Conservation (phyloP, 2,888 invertebrate species). For the Neoitamus cyanurus region DNA sequence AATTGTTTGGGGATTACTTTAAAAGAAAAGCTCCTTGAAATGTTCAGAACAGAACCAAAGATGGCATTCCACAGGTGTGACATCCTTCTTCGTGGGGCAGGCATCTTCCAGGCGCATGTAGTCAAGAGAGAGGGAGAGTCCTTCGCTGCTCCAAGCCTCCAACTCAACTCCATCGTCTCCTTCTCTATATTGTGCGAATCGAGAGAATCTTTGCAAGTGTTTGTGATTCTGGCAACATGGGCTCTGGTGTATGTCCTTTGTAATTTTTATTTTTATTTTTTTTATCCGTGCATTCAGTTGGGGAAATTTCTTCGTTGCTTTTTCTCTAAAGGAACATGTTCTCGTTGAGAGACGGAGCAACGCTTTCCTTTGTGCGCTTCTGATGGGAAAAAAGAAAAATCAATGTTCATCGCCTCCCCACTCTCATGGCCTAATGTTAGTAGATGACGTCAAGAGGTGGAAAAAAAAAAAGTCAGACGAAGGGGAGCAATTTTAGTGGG, state of each 20-base stretch:
- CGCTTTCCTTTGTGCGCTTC: not conserved
- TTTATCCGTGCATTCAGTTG: not conserved
- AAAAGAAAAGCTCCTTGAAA: not conserved
- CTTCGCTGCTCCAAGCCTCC: too few relatives aligned
- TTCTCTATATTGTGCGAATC: not conserved
- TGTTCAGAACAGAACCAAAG: not conserved
- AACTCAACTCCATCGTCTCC: not conserved
- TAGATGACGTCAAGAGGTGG: conserved; percentile 19
- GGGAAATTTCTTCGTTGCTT: not conserved
- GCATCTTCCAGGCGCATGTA: not conserved
- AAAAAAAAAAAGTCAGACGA: not conserved
- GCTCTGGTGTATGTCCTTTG: not conserved
- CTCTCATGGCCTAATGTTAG: not conserved
- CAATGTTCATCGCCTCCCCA: conserved; percentile 15
- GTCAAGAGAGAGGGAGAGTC: not conserved
- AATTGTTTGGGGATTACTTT: not conserved
- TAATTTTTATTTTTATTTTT: not conserved
- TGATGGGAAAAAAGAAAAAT: conserved; percentile 15
- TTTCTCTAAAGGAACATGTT: not conserved
- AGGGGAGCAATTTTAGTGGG: not conserved
- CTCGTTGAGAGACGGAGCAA: not conserved
- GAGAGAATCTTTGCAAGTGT: not conserved
- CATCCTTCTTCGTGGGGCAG: not conserved
- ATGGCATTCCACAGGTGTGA: conserved; percentile 26
- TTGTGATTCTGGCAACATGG: not conserved